Conservation (phyloP, 2,797 vertebrate genomes). For the Sebastes nivosus region DNA sequence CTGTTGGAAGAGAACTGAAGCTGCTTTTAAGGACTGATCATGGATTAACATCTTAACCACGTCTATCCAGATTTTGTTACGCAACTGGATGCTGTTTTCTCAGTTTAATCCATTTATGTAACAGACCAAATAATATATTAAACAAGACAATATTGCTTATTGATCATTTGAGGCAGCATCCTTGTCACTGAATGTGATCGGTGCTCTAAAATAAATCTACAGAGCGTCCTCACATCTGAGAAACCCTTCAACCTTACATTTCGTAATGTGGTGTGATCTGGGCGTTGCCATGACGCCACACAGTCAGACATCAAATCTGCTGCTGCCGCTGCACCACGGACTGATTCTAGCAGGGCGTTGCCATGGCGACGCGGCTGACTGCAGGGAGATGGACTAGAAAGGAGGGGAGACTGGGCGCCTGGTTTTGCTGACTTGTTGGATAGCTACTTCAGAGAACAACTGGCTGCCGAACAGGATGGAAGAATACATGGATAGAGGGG, state of each 20-base stretch:
- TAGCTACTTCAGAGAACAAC: neutral
- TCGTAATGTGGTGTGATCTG: conserved; percentile 38
- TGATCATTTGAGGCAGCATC: neutral
- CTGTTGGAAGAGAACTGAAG: conserved; percentile 15
- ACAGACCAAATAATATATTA: neutral
- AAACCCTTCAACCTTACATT: neutral
- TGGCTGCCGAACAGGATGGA: conserved; percentile 3
- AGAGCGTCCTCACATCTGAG: neutral
- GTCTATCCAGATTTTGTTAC: conserved; percentile 39
- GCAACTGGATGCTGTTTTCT: conserved; percentile 31
- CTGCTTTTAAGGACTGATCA: conserved; percentile 55
- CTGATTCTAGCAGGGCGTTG: conserved; percentile 45
- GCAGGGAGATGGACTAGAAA: conserved; percentile 31
- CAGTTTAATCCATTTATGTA: conserved; percentile 4
- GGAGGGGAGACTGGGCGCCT: neutral
- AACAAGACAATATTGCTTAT: neutral
- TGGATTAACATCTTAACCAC: conserved; percentile 48
- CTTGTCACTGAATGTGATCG: neutral
- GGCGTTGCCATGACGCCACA: conserved; percentile 59
- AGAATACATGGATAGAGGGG: neutral
- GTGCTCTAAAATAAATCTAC: neutral
- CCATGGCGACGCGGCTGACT: conserved; percentile 50
- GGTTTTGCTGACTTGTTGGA: conserved; percentile 25
- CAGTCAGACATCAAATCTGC: conserved; percentile 51
- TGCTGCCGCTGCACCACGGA: conserved; percentile 27